A percentile compares a stretch with the other conserved stretches of the same genome.
Conservation (phyloP, 2,888 invertebrate species). For the Euzetes globulus region DNA sequence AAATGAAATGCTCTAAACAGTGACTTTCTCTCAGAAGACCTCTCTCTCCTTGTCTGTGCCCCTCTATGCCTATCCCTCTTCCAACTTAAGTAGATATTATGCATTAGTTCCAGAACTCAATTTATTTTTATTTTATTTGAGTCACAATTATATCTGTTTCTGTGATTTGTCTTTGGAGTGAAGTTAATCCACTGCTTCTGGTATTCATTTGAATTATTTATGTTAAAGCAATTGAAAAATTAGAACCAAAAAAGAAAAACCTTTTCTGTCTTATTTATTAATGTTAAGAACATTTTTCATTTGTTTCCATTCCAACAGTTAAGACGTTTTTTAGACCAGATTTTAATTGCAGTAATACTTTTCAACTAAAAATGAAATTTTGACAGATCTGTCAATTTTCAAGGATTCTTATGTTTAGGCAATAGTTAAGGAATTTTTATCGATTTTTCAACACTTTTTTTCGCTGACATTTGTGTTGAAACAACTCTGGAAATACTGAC, state of each 20-base stretch:
- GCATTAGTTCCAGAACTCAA: constrained; percentile 1
- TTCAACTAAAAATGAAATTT: background rate
- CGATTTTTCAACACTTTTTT: background rate
- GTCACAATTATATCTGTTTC: background rate
- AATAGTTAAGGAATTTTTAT: constrained; percentile 4
- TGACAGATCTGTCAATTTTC: constrained; percentile 13
- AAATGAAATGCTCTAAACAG: background rate
- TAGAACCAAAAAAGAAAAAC: background rate
- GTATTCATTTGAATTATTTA: background rate
- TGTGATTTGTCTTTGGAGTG: background rate
- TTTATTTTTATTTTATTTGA: constrained; percentile 13
- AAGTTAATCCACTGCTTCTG: background rate
- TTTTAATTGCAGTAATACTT: constrained; percentile 14
- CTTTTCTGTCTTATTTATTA: background rate
- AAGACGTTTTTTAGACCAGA: background rate
- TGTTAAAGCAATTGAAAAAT: background rate
- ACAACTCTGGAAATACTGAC: background rate
- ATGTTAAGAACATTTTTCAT: background rate
- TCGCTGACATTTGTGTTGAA: background rate
- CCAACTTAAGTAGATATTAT: background rate
- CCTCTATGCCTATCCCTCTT: too few species aligned
- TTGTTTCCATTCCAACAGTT: background rate
- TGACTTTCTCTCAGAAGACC: too few species aligned
- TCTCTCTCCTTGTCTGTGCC: background rate
- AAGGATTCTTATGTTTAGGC: constrained; percentile 1